Evolutionary conservation across 92 coral and sea anemone species (phyloP).

Genomic region (Micromussa lordhowensis): DNA sequence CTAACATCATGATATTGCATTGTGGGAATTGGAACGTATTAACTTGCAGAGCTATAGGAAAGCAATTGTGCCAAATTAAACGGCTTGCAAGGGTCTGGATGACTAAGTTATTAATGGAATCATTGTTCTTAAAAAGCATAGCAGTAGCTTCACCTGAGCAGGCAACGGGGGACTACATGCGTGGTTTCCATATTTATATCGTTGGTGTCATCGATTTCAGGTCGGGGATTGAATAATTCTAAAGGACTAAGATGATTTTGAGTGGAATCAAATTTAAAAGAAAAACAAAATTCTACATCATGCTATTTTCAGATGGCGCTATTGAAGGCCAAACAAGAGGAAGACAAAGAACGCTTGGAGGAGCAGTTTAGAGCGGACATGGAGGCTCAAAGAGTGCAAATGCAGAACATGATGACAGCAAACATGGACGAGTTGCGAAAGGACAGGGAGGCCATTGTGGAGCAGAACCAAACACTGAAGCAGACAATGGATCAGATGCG

Average conservation of each 20-base stretch:
- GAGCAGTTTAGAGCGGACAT: slow-evolving; percentile 63
- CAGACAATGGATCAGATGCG: slow-evolving; percentile 50
- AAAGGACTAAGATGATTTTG: not conserved
- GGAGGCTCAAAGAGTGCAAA: slow-evolving; percentile 58
- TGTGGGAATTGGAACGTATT: too few relatives aligned
- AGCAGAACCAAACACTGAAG: slow-evolving; percentile 58
- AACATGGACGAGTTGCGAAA: slow-evolving; percentile 63
- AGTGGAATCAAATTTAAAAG: not conserved
- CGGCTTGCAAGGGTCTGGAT: too few relatives aligned
- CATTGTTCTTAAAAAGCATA: too few relatives aligned
- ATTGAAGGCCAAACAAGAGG: slow-evolving; percentile 59
- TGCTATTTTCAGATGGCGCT: slow-evolving; percentile 52
- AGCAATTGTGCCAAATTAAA: too few relatives aligned
- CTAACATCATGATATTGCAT: too few relatives aligned
- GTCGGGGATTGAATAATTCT: not conserved
- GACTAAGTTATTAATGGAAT: too few relatives aligned
- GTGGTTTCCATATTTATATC: not conserved
- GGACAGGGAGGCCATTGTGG: slow-evolving; percentile 54
- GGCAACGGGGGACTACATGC: too few relatives aligned
- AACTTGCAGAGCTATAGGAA: too few relatives aligned
- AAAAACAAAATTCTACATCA: not conserved
- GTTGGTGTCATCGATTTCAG: not conserved
- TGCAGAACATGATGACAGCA: slow-evolving; percentile 69
- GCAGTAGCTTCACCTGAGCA: too few relatives aligned
- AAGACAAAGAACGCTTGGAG: slow-evolving; percentile 63